Conservation (phyloP, 2,888 invertebrate species). For the Muscina levida region DNA sequence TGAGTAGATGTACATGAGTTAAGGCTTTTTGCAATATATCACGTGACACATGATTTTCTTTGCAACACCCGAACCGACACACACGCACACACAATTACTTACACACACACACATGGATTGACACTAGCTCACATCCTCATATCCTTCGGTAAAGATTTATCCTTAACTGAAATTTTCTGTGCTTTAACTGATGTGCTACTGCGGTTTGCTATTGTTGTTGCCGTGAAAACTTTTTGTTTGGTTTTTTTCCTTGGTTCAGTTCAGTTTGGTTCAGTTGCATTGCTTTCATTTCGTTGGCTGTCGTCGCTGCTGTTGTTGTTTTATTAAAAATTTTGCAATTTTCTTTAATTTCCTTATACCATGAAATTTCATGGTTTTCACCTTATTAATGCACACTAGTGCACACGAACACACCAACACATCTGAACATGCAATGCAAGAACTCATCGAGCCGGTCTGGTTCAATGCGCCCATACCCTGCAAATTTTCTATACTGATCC, state of each 20-base stretch:
- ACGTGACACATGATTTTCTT: constrained; percentile 58
- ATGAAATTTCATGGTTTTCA: constrained; percentile 71
- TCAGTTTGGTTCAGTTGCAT: no score
- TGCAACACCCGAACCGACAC: constrained; percentile 18
- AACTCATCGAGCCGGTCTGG: neutral
- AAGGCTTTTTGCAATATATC: constrained; percentile 48
- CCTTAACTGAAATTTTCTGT: constrained; percentile 17
- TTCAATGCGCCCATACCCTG: neutral
- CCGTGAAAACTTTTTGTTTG: neutral
- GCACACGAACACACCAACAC: neutral
- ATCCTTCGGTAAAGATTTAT: neutral
- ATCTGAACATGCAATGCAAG: neutral
- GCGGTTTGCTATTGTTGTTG: constrained; percentile 22
- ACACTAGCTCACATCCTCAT: neutral
- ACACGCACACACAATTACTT: neutral
- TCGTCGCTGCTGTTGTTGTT: neutral
- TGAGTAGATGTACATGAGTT: constrained; percentile 9
- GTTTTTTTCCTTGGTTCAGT: neutral
- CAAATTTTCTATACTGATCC: constrained; percentile 8
- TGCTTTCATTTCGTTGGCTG: no score
- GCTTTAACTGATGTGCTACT: constrained; percentile 11
- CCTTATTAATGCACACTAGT: constrained; percentile 71
- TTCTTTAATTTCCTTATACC: constrained; percentile 50
- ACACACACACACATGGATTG: no score
- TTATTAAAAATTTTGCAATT: constrained; percentile 42